Evolutionary conservation across 1,140 invertebrate species (phyloP).

Genomic region (Musca domestica): DNA sequence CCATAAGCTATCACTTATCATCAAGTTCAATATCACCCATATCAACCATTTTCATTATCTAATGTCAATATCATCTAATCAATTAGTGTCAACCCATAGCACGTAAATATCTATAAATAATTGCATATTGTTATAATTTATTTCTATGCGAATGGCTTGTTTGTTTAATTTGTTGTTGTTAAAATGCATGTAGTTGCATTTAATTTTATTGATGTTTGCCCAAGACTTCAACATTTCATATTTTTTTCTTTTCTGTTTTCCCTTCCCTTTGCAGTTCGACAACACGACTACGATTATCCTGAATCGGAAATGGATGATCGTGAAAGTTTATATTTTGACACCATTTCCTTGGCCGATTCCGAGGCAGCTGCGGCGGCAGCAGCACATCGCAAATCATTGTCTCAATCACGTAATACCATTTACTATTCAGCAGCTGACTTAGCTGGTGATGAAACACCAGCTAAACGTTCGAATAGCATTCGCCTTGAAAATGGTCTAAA

Average conservation of each 20-base stretch:
- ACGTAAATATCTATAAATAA: too few relatives aligned
- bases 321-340: conserved; percentile 51
- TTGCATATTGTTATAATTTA: too few relatives aligned
- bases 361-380: conserved; percentile 47
- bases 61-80: too few relatives aligned
- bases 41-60: too few relatives aligned
- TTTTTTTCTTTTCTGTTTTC: background rate
- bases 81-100: too few relatives aligned
- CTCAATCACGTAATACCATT: conserved; percentile 51
- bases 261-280: conserved; percentile 36
- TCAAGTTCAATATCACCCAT: too few relatives aligned
- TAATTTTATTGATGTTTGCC: background rate
- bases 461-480: conserved; percentile 33
- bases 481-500: conserved; percentile 29
- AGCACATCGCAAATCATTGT: conserved; percentile 49
- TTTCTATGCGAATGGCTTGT: background rate
- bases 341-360: conserved; percentile 51
- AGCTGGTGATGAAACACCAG: conserved; percentile 37
- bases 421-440: conserved; percentile 52
- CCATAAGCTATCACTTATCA: too few relatives aligned
- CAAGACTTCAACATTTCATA: background rate
- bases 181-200: background rate
- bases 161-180: background rate
- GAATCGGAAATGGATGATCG: conserved; percentile 52
- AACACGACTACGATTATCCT: conserved; percentile 51